phyloP scores from a whole-genome alignment of 2,888 invertebrate genomes.

The Tenthredo scrophulariae region DNA sequence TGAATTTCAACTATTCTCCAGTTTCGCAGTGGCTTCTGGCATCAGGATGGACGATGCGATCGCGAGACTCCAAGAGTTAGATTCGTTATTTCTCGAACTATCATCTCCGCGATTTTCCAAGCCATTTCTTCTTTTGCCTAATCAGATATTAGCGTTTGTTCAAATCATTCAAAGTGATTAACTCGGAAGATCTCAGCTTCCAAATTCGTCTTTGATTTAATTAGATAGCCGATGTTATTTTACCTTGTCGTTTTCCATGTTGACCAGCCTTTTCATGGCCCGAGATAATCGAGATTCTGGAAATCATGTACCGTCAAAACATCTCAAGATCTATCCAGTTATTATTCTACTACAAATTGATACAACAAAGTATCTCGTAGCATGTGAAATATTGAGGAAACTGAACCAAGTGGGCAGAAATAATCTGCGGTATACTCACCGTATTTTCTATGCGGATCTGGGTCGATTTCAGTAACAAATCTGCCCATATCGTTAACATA shows the following conservation, averaged over 20 bases:
- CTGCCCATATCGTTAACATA: constrained; percentile 93
- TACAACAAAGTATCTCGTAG: neutral
- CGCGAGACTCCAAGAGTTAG: constrained; percentile 83
- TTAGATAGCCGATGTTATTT: constrained; percentile 52
- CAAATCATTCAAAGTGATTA: neutral
- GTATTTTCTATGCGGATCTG: constrained; percentile 83
- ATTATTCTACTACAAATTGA: neutral
- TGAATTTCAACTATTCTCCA: neutral
- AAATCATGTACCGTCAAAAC: constrained; percentile 47
- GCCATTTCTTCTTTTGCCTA: constrained; percentile 96
- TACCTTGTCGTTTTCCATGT: constrained; percentile 90
- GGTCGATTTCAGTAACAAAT: constrained; percentile 94
- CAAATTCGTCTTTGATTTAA: neutral
- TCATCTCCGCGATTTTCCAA: constrained; percentile 98
- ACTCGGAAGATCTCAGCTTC: neutral
- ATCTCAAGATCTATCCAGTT: constrained; percentile 26
- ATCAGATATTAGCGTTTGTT: neutral
- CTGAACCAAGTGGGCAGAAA: neutral
- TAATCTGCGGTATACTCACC: constrained; percentile 67
- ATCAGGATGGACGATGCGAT: constrained; percentile 70
- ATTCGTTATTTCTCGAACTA: constrained; percentile 95
- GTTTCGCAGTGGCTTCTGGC: constrained; percentile 15
- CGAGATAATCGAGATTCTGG: constrained; percentile 79
- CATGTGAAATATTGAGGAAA: neutral
- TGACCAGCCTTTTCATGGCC: constrained; percentile 90